Base-by-base conservation (phyloP, 2,113 vertebrate genomes). In the Butastur rufipennis region DNA sequence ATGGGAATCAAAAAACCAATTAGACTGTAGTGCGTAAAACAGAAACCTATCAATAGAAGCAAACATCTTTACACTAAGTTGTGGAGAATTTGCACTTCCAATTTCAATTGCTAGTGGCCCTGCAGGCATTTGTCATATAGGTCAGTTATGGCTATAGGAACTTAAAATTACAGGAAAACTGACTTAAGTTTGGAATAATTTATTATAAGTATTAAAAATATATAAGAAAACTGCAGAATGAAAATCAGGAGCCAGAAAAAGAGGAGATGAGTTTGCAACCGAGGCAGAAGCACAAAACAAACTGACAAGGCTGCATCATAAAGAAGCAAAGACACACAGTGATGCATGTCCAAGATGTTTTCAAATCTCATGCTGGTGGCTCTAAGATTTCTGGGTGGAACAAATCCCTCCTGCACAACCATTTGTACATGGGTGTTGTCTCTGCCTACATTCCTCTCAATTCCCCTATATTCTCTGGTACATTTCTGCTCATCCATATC, bases 301-400 rank as follows among this genome's bases (percentile, higher is more conserved):
- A 77, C 0, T 9, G 14, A 58, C 50, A 88, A 53, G 32, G 45
- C 0, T 73, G 43, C 36, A 55, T 0, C 6, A 6, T 0, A 65
- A 13, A 73, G 32, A 84, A 79, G n/a, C 17, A 56, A 72, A 53
- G 29, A 66, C 7, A 66, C 9, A 77, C 3, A 45, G 17, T 17
- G 18, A 88, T 31, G 11, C 7, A 14, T 8, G 11, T 6, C 42
- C 38, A 66, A 67, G 29, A 34, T 15, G 34, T 34, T 88, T 78
- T 71, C 67, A 80, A 55, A 81, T 45, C 16, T 73, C 59, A 38
- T 23, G 21, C 29, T 58, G 20, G 12, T 65, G 61, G 27, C 12
- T 32, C 0, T 31, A 66, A 55, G 43, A 65, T 29, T 67, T 75
- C 11, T 26, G 36, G 14, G 4, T 55, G 11, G 23, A 79, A 73